A percentile compares a stretch with the other conserved stretches of the same genome.
Conservation (phyloP, 1,140 invertebrate genomes). For the Pseudobourletiella spinata region DNA sequence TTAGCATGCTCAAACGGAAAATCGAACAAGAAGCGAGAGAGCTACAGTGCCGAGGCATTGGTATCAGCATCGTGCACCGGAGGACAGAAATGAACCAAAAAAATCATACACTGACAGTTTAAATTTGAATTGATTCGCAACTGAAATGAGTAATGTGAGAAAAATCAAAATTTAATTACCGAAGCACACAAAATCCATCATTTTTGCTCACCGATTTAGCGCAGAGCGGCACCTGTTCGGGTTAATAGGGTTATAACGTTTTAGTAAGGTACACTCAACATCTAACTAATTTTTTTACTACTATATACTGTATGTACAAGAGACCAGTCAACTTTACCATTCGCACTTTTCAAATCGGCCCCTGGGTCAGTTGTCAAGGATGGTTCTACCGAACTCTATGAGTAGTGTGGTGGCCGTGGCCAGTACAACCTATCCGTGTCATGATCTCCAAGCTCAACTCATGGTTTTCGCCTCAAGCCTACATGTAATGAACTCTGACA, state of each 20-base stretch:
- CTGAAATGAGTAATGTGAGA: slow-evolving; percentile 28
- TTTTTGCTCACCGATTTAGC: slow-evolving; percentile 76
- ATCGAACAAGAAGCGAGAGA: neutral
- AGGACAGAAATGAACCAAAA: neutral
- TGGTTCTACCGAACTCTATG: too few species aligned
- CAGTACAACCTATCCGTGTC: too few species aligned
- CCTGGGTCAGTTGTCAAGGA: neutral
- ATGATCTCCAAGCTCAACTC: too few species aligned
- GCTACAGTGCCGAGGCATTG: neutral
- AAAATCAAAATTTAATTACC: slow-evolving; percentile 53
- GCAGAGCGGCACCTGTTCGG: slow-evolving; percentile 71
- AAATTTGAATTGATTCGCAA: slow-evolving; percentile 11
- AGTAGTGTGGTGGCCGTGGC: too few species aligned
- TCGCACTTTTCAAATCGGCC: neutral
- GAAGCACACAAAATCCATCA: slow-evolving; percentile 83
- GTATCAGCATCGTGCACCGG: neutral
- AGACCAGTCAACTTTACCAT: too few species aligned
- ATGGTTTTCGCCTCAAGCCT: too few species aligned
- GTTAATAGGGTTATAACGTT: slow-evolving; percentile 50
- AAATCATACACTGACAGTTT: neutral
- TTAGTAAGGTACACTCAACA: slow-evolving; percentile 3
- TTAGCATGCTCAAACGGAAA: too few species aligned
- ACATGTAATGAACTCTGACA: too few species aligned
- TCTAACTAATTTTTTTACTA: neutral
- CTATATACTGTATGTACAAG: neutral